phyloP scores from a whole-genome alignment of 1,140 invertebrate genomes.

The Leptopilina clavipes region DNA sequence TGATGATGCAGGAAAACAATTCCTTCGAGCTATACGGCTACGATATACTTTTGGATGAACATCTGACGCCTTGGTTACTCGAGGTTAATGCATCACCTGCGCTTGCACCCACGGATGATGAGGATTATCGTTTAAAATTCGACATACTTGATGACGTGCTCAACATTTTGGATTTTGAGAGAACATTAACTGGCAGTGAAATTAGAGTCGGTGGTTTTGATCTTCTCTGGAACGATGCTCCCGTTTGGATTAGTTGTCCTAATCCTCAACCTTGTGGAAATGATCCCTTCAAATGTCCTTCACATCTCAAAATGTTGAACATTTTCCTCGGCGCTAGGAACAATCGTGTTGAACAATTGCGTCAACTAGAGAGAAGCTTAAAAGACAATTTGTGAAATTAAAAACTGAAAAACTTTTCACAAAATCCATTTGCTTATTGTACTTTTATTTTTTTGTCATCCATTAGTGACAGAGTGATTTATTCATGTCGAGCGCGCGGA shows the following conservation, averaged over 20 bases:
- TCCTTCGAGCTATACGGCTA: slow-evolving; percentile 82
- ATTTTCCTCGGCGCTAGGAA: slow-evolving; percentile 63
- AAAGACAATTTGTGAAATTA: slow-evolving; percentile 33
- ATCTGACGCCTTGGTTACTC: slow-evolving; percentile 78
- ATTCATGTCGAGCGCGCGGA: no score
- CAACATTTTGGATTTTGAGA: slow-evolving; percentile 71
- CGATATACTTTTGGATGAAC: slow-evolving; percentile 79
- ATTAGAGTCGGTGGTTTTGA: slow-evolving; percentile 78
- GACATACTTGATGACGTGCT: slow-evolving; percentile 71
- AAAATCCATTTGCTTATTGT: not conserved
- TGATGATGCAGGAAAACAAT: slow-evolving; percentile 72
- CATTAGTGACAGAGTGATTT: no score
- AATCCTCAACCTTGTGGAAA: slow-evolving; percentile 33
- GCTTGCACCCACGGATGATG: slow-evolving; percentile 77
- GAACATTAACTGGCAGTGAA: slow-evolving; percentile 73
- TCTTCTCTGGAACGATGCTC: slow-evolving; percentile 78
- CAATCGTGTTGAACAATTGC: slow-evolving; percentile 56
- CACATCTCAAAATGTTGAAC: slow-evolving; percentile 53
- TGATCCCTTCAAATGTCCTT: not conserved
- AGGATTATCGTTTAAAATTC: slow-evolving; percentile 75
- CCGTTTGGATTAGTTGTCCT: slow-evolving; percentile 65
- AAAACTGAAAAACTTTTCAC: not conserved
- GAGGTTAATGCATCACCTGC: slow-evolving; percentile 82
- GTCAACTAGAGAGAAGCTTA: slow-evolving; percentile 40
- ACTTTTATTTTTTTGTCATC: no score